These are phyloP conservation scores for Cyanistes caeruleus DNA, from an alignment of 2,113 vertebrate genomes.

Conservation along the genomic window DNA sequence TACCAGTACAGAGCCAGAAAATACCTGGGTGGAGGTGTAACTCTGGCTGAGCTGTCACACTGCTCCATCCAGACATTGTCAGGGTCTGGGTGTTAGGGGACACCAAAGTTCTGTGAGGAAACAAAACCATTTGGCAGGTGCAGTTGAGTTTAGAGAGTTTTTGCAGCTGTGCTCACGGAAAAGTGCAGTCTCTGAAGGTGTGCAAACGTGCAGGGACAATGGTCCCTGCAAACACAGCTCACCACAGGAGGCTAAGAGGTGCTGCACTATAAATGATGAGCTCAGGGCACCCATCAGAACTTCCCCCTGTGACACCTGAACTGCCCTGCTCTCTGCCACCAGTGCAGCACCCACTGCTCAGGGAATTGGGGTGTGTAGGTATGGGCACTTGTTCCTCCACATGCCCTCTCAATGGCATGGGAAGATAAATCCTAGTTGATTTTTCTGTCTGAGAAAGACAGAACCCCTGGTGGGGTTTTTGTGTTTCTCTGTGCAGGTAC, in stretches of 20 bases:
- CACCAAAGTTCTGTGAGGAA: background rate
- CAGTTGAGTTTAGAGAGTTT: background rate
- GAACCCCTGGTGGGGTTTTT: background rate
- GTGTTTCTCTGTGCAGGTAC: background rate
- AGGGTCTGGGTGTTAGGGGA: background rate
- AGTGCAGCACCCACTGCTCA: background rate
- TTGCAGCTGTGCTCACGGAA: background rate
- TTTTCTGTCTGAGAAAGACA: background rate
- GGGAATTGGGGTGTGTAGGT: accelerated
- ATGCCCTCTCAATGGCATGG: accelerated
- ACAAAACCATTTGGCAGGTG: background rate
- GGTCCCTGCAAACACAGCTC: background rate
- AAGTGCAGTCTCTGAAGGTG: background rate
- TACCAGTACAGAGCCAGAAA: accelerated
- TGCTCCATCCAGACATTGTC: accelerated
- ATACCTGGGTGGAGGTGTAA: accelerated
- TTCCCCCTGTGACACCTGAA: accelerated
- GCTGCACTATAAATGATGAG: accelerated
- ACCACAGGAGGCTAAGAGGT: background rate
- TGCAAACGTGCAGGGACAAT: accelerated
- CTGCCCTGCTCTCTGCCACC: background rate
- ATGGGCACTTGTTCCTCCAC: background rate
- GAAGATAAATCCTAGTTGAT: background rate
- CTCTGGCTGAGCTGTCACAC: accelerated
- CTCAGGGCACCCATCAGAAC: background rate